These are phyloP conservation scores for Leptura quadrifasciata DNA, from an alignment of 2,888 invertebrate genomes.

Conservation along the genomic window DNA sequence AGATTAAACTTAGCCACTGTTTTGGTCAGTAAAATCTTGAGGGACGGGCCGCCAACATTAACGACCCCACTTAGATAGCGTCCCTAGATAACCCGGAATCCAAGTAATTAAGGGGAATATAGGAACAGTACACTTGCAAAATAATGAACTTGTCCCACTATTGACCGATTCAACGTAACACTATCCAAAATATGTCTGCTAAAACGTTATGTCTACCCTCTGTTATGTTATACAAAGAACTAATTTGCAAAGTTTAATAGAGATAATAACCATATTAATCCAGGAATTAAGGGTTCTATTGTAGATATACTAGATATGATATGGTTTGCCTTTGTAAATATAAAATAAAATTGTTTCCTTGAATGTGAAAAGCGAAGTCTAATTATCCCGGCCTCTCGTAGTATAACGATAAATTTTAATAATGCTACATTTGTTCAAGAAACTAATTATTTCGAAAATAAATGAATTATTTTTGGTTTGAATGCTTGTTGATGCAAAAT, in stretches of 20 bases:
- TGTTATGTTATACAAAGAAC: conserved; percentile 28
- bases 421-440: too few relatives aligned
- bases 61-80: conserved; percentile 55
- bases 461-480: too few relatives aligned
- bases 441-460: too few relatives aligned
- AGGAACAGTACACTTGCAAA: conserved; percentile 46
- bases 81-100: conserved; percentile 55
- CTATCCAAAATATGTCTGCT: conserved; percentile 29
- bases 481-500: too few relatives aligned
- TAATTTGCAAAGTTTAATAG: conserved; percentile 40
- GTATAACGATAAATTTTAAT: too few relatives aligned
- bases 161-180: conserved; percentile 31
- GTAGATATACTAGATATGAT: background rate
- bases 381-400: too few relatives aligned
- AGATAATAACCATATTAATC: conserved; percentile 28
- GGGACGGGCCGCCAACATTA: conserved; percentile 58
- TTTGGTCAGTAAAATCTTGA: conserved; percentile 61
- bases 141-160: conserved; percentile 52
- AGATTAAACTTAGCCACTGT: conserved; percentile 64
- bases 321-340: background rate
- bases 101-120: conserved; percentile 57
- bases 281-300: conserved; percentile 12
- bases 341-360: background rate
- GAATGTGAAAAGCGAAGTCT: background rate
- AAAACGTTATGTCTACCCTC: conserved; percentile 29